Evolutionary conservation across 2,888 invertebrate species (phyloP), one percentile per base, ranked within the genome.

Genomic region (Rutpela maculata): DNA sequence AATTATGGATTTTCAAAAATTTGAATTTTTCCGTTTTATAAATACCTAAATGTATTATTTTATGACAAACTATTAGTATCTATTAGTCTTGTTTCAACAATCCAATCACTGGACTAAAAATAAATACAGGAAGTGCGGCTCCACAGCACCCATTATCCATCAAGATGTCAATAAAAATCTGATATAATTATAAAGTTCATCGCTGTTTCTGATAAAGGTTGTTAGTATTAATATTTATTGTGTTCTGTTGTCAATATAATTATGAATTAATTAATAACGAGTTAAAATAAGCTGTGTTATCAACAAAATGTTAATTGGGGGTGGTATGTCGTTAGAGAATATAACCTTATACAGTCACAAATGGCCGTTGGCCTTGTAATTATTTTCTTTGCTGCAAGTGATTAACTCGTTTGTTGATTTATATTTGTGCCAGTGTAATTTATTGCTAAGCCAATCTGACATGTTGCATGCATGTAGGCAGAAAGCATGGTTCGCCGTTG

Each of bases 341-440:
- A 78, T 78, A 74, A 78, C 80, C 80, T 81, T 81, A 81, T 77
- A 70, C 79, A 79, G 80, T 83, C 82, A 81, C 84, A 85, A 85
- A 86, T 86, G 87, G 86, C 87, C 85, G 87, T 85, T 88, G 89
- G 88, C 89, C 89, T 90, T 89, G 89, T 89, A 89, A 90, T 90
- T 90, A 90, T 90, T 90, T 89, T 89, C 89, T 88, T 88, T 87
- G 86, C 88, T 87, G 87, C 88, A 86, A 89, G 89, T 90, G 90
- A 90, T 90, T 90, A 90, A 90, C 90, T 90, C 89, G 89, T 89
- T 89, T 87, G 89, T 89, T 89, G 90, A 90, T 90, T 90, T 90
- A 90, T 89, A 88, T 88, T 88, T 88, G 87, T 86, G 86, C 86
- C 88, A 85, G 82, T 79, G 84, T 87, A 86, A 89, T 89, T 89